These are phyloP conservation scores for Emmelina monodactyla DNA, from an alignment of 2,888 invertebrate genomes.

Conservation along the genomic window DNA sequence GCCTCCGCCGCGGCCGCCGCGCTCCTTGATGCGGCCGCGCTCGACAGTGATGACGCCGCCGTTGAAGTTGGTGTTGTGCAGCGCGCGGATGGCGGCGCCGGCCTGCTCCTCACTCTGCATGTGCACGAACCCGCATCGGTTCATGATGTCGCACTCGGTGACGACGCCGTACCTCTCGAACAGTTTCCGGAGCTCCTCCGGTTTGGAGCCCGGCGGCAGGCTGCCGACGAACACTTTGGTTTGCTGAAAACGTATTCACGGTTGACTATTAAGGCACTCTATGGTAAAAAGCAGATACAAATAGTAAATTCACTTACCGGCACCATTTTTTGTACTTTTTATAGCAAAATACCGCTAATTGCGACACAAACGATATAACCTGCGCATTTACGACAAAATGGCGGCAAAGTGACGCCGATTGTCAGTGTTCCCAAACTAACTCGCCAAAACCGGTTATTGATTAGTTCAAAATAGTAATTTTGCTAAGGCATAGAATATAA, in stretches of 20 bases:
- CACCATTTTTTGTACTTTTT: slow-evolving; percentile 29
- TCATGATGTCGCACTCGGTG: slow-evolving; percentile 93
- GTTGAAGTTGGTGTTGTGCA: slow-evolving; percentile 84
- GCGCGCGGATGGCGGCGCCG: slow-evolving; percentile 77
- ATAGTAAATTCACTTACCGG: slow-evolving; percentile 39
- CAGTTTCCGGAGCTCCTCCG: slow-evolving; percentile 80
- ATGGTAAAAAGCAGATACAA: not conserved
- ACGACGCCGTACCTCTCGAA: slow-evolving; percentile 89
- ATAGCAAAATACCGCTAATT: too few relatives aligned
- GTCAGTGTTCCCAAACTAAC: too few relatives aligned
- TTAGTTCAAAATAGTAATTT: too few relatives aligned
- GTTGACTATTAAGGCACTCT: slow-evolving; percentile 2
- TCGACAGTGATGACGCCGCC: slow-evolving; percentile 87
- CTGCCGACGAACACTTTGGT: slow-evolving; percentile 95
- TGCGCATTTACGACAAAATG: slow-evolving; percentile 19
- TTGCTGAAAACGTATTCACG: slow-evolving; percentile 53
- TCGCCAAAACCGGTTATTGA: too few relatives aligned
- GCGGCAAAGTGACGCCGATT: slow-evolving; percentile 12
- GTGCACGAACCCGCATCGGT: slow-evolving; percentile 94
- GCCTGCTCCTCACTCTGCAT: slow-evolving; percentile 86
- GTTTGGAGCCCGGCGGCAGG: slow-evolving; percentile 83
- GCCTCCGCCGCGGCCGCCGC: slow-evolving; percentile 63
- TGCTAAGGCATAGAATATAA: too few relatives aligned
- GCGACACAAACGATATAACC: slow-evolving; percentile 10
- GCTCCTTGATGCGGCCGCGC: slow-evolving; percentile 79